phyloP scores from a whole-genome alignment of 2,888 invertebrate genomes.

The Galerucella calmariensis region DNA sequence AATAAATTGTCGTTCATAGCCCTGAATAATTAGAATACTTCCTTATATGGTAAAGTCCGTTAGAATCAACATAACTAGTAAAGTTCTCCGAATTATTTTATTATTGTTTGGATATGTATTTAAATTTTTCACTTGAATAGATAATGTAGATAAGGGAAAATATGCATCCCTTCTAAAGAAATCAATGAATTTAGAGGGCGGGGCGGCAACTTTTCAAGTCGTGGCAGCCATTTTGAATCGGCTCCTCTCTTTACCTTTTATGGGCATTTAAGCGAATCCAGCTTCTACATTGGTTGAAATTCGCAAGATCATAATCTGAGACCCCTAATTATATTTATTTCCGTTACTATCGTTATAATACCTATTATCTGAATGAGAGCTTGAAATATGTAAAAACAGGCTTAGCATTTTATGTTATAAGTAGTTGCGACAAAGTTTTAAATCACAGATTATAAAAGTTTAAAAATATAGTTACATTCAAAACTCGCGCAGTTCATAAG shows the following conservation, averaged over 20 bases:
- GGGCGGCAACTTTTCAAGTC: slow-evolving; percentile 62
- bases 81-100: not conserved
- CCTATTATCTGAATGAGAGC: slow-evolving; percentile 19
- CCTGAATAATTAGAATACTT: slow-evolving; percentile 23
- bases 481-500: slow-evolving; percentile 53
- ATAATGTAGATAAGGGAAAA: slow-evolving; percentile 1
- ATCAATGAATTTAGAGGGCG: slow-evolving; percentile 54
- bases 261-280: slow-evolving; percentile 71
- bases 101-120: not conserved
- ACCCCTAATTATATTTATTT: slow-evolving; percentile 30
- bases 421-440: not conserved
- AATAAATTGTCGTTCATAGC: slow-evolving; percentile 5
- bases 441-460: slow-evolving; percentile 18
- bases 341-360: slow-evolving; percentile 24
- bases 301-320: slow-evolving; percentile 49
- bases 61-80: not conserved
- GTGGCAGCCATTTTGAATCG: slow-evolving; percentile 61
- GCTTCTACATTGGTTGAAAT: slow-evolving; percentile 69
- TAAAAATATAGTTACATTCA: slow-evolving; percentile 21
- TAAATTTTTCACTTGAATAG: not conserved
- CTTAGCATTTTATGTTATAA: not conserved
- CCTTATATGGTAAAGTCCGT: slow-evolving; percentile 16
- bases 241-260: slow-evolving; percentile 71
- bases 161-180: slow-evolving; percentile 33
- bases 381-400: not conserved